Base-by-base conservation (phyloP, 2,888 invertebrate species). In the Mactromeris polynyma region DNA sequence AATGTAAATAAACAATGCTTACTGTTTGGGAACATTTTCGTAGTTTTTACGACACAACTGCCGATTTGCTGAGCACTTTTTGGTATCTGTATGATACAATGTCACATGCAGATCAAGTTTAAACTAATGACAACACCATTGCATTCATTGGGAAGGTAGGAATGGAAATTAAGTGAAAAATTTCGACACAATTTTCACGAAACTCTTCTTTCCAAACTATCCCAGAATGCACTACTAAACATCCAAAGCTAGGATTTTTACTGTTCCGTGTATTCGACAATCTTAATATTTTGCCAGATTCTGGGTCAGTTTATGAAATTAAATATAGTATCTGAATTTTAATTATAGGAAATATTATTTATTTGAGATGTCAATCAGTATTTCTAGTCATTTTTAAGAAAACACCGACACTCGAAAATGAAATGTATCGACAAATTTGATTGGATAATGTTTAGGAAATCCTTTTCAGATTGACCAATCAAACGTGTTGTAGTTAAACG, bases 141-240 rank as follows among this genome's bases (percentile, higher is more conserved):
- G 86, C 86, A 84, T 84, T 73, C 31, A 54, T n/a, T 19, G 21
- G 33, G 26, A 11, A 73, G 81, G 54, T 31, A 69, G 58, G 36
- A 82, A 88, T 40, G 51, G n/a, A 46, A 85, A 64, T 89, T 85
- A n/a, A 69, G 54, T 81, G 51, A 85, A 64, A 38, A 83, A 36
- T 51, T 86, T 86, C 80, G 42, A 17, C 80, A 83, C 51, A 87
- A 86, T 81, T 83, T 86, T 86, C 86, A 87, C 90, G 90, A 89
- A 88, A 89, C 90, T 90, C 86, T 87, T 86, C 90, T 90, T 93
- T 93, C 91, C 89, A 82, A 77, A 87, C 90, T 89, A 92, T 94
- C 94, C 94, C 94, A 94, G 89, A 91, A 94, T 94, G 92, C 94
- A 92, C 51, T 85, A 69, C 81, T 46, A 40, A 54, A 80, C 19